Evolutionary conservation across 2,888 invertebrate genomes (phyloP).

Genomic region (Drosophila basisetae): DNA sequence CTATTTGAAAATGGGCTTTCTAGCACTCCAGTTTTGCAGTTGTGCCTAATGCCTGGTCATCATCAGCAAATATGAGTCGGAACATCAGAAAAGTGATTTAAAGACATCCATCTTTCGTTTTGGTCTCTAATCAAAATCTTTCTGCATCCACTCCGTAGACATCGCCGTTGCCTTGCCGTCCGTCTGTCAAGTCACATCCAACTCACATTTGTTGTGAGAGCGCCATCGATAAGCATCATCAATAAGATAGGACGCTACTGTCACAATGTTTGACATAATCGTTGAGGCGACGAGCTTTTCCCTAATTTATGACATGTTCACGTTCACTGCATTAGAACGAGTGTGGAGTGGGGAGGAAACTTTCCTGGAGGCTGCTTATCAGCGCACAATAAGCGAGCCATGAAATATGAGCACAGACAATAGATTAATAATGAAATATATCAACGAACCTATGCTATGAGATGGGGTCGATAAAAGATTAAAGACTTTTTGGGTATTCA

Average conservation of each 20-base stretch:
- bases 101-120: constrained; percentile 28
- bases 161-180: not conserved
- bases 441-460: constrained; percentile 12
- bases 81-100: constrained; percentile 32
- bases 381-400: constrained; percentile 48
- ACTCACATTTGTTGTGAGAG: constrained; percentile 44
- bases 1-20: constrained; percentile 59
- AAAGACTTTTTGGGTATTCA: not conserved
- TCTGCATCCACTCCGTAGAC: no score
- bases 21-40: constrained; percentile 34
- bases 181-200: constrained; percentile 50
- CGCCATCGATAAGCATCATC: constrained; percentile 58
- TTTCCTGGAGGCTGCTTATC: constrained; percentile 57
- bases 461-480: constrained; percentile 10
- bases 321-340: constrained; percentile 49
- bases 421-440: constrained; percentile 43
- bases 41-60: constrained; percentile 39
- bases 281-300: constrained; percentile 57
- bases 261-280: constrained; percentile 73
- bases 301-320: constrained; percentile 79
- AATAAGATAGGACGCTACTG: constrained; percentile 61
- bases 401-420: constrained; percentile 66
- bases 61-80: constrained; percentile 29
- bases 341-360: not conserved
- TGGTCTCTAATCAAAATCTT: constrained; percentile 53